These are phyloP conservation scores for Alsophila aescularia DNA, from an alignment of 2,888 invertebrate species.

Conservation along the genomic window DNA sequence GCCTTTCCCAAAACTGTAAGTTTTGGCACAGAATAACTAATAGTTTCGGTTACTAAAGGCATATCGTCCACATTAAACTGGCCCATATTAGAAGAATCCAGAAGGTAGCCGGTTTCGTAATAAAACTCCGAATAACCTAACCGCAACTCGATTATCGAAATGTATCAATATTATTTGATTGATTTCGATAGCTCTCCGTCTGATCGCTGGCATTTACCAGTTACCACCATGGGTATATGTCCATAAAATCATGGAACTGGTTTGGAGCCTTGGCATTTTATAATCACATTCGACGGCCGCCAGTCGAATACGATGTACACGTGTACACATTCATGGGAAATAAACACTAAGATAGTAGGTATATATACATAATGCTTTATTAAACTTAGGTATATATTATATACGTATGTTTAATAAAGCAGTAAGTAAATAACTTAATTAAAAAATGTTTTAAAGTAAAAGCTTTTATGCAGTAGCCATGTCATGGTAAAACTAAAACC, in stretches of 20 bases:
- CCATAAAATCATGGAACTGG: constrained; percentile 43
- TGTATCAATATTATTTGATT: constrained; percentile 35
- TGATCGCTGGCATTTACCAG: constrained; percentile 43
- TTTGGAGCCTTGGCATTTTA: constrained; percentile 60
- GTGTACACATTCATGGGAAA: constrained; percentile 19
- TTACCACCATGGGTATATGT: constrained; percentile 42
- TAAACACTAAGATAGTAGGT: no score
- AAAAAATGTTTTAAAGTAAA: no score
- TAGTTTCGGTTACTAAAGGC: neutral
- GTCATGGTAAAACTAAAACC: no score
- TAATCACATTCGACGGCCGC: constrained; percentile 38
- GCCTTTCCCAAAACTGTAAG: no score
- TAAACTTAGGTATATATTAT: no score
- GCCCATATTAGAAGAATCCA: neutral
- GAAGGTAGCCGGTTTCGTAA: constrained; percentile 5
- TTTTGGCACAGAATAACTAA: no score
- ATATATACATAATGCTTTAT: no score
- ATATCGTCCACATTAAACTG: neutral
- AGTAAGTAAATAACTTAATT: no score
- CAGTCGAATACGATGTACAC: constrained; percentile 6
- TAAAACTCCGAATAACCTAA: constrained; percentile 8
- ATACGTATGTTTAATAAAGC: no score
- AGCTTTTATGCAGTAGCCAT: no score
- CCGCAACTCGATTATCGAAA: constrained; percentile 29
- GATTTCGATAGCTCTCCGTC: constrained; percentile 30